Conservation (phyloP, 2,113 vertebrate genomes). For the Aleadryas rufinucha region DNA sequence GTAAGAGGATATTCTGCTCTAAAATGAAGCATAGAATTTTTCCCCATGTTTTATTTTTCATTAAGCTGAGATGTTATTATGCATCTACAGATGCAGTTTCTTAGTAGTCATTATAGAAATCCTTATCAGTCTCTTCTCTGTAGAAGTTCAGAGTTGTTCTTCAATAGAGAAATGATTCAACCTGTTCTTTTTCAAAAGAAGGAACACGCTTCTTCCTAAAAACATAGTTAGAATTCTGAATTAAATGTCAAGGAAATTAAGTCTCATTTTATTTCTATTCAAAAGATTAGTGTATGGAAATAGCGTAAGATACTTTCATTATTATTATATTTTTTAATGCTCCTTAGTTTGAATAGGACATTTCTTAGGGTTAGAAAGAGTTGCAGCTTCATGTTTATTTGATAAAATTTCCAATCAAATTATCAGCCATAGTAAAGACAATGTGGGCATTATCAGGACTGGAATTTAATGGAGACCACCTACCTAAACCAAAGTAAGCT, state of each 20-base stretch:
- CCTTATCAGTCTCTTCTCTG: background rate
- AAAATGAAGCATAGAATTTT: background rate
- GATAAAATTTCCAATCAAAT: background rate
- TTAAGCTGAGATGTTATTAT: background rate
- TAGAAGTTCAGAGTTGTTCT: background rate
- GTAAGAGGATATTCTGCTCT: conserved; percentile 39
- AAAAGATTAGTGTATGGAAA: background rate
- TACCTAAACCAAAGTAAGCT: background rate
- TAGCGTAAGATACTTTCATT: background rate
- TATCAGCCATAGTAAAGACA: background rate
- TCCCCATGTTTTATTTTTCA: background rate
- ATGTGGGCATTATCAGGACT: background rate
- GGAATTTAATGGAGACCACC: background rate
- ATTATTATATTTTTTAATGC: background rate
- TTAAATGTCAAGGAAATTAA: background rate
- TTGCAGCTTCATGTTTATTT: background rate
- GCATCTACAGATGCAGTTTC: background rate
- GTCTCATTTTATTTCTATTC: background rate
- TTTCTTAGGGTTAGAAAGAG: background rate
- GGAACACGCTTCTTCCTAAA: background rate
- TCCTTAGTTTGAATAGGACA: background rate
- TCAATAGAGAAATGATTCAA: background rate
- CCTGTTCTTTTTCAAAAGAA: background rate
- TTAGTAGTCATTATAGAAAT: background rate
- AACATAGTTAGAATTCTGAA: background rate